phyloP scores from a whole-genome alignment of 2,888 invertebrate species.

The Ptilodon capucinus region DNA sequence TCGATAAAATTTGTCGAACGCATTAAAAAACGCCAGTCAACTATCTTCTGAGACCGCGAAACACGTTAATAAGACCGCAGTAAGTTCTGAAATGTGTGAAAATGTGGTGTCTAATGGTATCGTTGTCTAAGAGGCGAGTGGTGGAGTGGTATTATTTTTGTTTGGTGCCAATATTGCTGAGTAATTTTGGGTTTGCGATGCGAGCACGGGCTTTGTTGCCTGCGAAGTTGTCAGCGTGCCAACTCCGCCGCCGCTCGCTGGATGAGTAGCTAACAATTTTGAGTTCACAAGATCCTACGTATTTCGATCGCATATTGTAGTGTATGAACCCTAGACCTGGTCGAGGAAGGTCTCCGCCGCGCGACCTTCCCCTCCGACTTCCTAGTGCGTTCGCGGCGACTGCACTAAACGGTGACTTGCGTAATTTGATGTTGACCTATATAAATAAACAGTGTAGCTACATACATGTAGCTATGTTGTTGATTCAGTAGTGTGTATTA shows the following conservation, averaged over 20 bases:
- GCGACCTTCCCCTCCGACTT: conserved; percentile 6
- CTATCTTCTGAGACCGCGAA: conserved; percentile 13
- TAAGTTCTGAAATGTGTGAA: conserved; percentile 16
- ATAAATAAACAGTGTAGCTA: neutral
- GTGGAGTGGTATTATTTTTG: conserved; percentile 41
- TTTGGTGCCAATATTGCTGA: conserved; percentile 49
- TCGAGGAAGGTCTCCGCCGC: conserved; percentile 6
- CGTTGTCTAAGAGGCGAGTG: conserved; percentile 21
- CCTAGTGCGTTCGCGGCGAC: neutral
- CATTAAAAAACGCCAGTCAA: conserved; percentile 14
- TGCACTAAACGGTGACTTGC: conserved; percentile 24
- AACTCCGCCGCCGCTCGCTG: conserved; percentile 14
- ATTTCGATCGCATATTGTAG: neutral
- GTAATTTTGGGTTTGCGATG: conserved; percentile 41
- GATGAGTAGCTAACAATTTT: conserved; percentile 1
- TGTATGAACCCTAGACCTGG: neutral
- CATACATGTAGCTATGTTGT: neutral
- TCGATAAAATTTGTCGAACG: conserved; percentile 25
- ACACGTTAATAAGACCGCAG: conserved; percentile 13
- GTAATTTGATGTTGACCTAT: conserved; percentile 18
- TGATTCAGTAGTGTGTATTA: no score
- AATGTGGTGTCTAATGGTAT: neutral
- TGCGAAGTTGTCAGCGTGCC: conserved; percentile 33
- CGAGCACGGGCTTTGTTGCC: conserved; percentile 16
- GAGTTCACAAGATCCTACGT: neutral